Base-by-base conservation (phyloP, 2,888 invertebrate genomes). In the Teinopalpus imperialis region DNA sequence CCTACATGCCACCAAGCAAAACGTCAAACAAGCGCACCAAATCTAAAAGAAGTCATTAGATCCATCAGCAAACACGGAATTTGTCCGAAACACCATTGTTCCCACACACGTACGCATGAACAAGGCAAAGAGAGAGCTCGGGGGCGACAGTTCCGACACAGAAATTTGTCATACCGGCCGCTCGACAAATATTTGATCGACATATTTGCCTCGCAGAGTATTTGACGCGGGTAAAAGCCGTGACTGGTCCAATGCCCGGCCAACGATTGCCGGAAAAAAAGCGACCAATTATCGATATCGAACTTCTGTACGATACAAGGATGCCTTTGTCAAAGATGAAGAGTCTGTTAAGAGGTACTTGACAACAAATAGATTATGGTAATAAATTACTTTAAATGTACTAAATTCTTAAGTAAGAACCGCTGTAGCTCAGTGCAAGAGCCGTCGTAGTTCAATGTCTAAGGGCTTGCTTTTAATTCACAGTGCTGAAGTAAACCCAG, bases 151-250 rank as follows among this genome's bases (percentile, higher is more conserved):
- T 71, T 75, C 78, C 75, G 76, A 72, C 76, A 76, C 69, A 72
- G 55, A 75, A 74, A 74, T 74, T 72, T 72, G 73, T 72, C 64
- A 52, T 48, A 46, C 57, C 57, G 61, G 61, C 63, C 69, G 63
- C 61, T 65, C 39, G 54, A 48, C 71, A 68, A 78, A 78, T 72
- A 76, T 77, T 74, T 67, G 58, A 48, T 54, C 55, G 65, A 59
- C 57, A 60, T 66, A 61, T 73, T 69, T 69, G 66, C 58, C 51
- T 56, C 57, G 57, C 56, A 48, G 37, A 49, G 48, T 79, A 78
- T 79, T 78, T 76, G 78, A 60, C 61, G 60, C 67, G 53, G 69
- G 72, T 81, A 83, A 85, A 81, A 82, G 81, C 64, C 83, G 74
- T 81, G 76, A 77, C 81, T 21, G 37, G 64, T 60, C 64, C 46